Evolutionary conservation across 2,888 invertebrate genomes (phyloP).

Genomic region (Apodemia duryi): DNA sequence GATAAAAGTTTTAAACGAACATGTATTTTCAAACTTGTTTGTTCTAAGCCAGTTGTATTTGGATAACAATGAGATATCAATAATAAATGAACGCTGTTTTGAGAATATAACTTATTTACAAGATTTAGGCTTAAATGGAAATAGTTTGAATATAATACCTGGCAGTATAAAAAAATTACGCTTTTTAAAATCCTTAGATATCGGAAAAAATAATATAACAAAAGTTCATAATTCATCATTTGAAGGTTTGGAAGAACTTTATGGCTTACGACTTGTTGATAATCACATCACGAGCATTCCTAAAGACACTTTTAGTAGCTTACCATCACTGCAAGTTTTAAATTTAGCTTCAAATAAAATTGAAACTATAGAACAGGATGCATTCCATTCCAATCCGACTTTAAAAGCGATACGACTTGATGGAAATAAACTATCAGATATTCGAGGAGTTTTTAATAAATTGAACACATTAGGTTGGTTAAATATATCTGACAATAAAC

Average conservation of each 20-base stretch:
- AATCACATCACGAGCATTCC: conserved; percentile 87
- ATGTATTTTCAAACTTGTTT: conserved; percentile 85
- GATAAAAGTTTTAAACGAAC: conserved; percentile 82
- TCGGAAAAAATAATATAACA: conserved; percentile 89
- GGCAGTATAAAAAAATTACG: conserved; percentile 82
- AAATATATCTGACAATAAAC: conserved; percentile 88
- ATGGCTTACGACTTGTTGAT: conserved; percentile 87
- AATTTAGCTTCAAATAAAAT: conserved; percentile 90
- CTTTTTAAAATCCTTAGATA: conserved; percentile 86
- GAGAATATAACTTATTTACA: conserved; percentile 87
- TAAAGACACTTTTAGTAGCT: conserved; percentile 84
- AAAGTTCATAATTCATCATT: conserved; percentile 86
- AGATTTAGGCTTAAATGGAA: conserved; percentile 87
- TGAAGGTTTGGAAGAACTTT: conserved; percentile 85
- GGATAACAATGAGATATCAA: conserved; percentile 84
- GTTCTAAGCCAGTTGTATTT: conserved; percentile 85
- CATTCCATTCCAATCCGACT: conserved; percentile 85
- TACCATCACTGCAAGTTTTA: conserved; percentile 86
- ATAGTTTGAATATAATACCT: conserved; percentile 82
- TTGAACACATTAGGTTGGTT: conserved; percentile 87
- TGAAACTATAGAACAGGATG: conserved; percentile 85
- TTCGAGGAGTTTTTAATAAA: conserved; percentile 86
- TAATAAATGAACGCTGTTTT: conserved; percentile 84
- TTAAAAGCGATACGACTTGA: conserved; percentile 87
- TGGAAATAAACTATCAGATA: conserved; percentile 86